phyloP scores from a whole-genome alignment of 2,888 invertebrate genomes.

The Diaperis boleti region DNA sequence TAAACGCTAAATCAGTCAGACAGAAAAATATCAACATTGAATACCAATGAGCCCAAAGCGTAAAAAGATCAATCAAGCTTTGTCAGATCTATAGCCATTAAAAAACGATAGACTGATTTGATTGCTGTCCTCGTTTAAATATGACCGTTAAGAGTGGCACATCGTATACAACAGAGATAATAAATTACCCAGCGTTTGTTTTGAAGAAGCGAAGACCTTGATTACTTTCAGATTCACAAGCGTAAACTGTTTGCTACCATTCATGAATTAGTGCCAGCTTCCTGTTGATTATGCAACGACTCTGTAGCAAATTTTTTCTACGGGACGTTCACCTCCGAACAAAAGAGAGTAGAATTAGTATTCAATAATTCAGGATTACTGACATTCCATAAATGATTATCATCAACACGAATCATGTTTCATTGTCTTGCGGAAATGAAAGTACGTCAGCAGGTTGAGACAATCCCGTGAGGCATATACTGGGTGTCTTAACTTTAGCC shows the following conservation, averaged over 20 bases:
- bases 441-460: slow-evolving; percentile 17
- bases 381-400: slow-evolving; percentile 21
- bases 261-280: slow-evolving; percentile 15
- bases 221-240: slow-evolving; percentile 4
- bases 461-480: slow-evolving; percentile 10
- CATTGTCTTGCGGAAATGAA: slow-evolving; percentile 24
- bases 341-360: slow-evolving; percentile 6
- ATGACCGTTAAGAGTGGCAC: slow-evolving; percentile 11
- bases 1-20: slow-evolving; percentile 34
- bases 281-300: slow-evolving; percentile 6
- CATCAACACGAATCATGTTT: slow-evolving; percentile 15
- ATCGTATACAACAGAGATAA: slow-evolving; percentile 8
- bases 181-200: slow-evolving; percentile 8
- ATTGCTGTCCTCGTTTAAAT: slow-evolving; percentile 19
- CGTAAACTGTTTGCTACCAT: slow-evolving; percentile 9
- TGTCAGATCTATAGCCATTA: slow-evolving; percentile 8
- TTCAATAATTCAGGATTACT: slow-evolving; percentile 12
- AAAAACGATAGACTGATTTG: slow-evolving; percentile 16
- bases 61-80: slow-evolving; percentile 16
- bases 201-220: slow-evolving; percentile 18
- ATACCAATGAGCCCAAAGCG: slow-evolving; percentile 11
- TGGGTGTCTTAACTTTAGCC: neutral
- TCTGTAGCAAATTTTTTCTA: neutral
- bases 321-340: slow-evolving; percentile 9
- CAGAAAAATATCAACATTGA: slow-evolving; percentile 7